phyloP scores from a whole-genome alignment of 1,140 invertebrate genomes.

The Melipona quadrifasciata region DNA sequence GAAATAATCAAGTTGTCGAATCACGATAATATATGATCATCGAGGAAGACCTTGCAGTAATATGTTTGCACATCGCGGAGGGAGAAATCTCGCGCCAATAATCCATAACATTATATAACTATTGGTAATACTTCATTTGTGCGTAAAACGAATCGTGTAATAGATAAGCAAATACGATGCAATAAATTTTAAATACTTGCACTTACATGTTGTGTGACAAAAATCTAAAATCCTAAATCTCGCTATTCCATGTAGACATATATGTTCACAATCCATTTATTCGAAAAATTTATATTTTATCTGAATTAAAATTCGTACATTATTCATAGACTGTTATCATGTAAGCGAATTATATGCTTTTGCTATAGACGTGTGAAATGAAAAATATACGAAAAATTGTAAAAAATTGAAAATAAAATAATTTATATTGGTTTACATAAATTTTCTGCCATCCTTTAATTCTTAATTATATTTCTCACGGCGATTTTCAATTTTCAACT shows the following conservation, averaged over 20 bases:
- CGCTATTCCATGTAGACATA: background rate
- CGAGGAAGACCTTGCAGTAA: constrained; percentile 56
- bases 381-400: background rate
- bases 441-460: background rate
- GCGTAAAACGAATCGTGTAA: constrained; percentile 7
- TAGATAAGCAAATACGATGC: background rate
- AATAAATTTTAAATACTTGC: background rate
- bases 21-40: constrained; percentile 1
- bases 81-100: constrained; percentile 64
- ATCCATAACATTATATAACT: constrained; percentile 54
- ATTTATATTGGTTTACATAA: background rate
- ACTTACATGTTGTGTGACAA: background rate
- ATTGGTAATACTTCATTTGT: constrained; percentile 3
- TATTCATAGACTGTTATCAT: background rate
- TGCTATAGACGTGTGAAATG: background rate
- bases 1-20: constrained; percentile 34
- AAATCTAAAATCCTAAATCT: background rate
- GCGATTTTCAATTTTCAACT: background rate
- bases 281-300: no score
- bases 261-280: background rate
- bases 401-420: background rate
- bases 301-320: no score
- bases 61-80: constrained; percentile 39
- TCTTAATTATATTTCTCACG: background rate
- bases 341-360: background rate